These are phyloP conservation scores for Meriones unguiculatus DNA, from an alignment of 2,113 vertebrate species.

Conservation along the genomic window DNA sequence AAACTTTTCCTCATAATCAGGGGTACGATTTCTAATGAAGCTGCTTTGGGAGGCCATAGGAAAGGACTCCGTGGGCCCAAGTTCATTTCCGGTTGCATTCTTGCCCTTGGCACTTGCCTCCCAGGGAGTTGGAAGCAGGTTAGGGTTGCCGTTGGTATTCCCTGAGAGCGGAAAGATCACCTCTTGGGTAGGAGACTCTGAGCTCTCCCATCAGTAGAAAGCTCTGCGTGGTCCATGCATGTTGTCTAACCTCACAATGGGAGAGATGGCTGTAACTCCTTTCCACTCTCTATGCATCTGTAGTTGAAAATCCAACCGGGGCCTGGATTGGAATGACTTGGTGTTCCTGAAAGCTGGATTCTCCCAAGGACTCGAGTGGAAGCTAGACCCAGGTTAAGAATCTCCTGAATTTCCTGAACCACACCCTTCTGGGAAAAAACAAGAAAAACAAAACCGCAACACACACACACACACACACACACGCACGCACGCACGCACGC, in stretches of 20 bases:
- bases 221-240: background rate
- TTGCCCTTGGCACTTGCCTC: background rate
- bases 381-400: background rate
- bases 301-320: background rate
- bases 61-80: background rate
- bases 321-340: background rate
- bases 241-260: background rate
- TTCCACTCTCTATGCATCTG: background rate
- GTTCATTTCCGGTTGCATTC: background rate
- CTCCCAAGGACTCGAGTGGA: background rate
- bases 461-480: too few relatives aligned
- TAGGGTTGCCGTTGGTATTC: background rate
- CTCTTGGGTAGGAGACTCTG: background rate
- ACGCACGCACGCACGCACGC: too few relatives aligned
- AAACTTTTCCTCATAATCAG: background rate
- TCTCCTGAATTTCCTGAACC: background rate
- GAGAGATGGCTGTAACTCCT: background rate
- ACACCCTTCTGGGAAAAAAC: slow-evolving; percentile 7
- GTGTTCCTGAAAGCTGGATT: background rate
- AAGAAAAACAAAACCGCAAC: background rate
- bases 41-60: background rate
- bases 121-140: background rate
- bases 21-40: background rate
- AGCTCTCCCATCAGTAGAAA: background rate
- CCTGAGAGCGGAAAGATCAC: background rate